Conservation (phyloP, 1,140 invertebrate species). For the Mya arenaria region DNA sequence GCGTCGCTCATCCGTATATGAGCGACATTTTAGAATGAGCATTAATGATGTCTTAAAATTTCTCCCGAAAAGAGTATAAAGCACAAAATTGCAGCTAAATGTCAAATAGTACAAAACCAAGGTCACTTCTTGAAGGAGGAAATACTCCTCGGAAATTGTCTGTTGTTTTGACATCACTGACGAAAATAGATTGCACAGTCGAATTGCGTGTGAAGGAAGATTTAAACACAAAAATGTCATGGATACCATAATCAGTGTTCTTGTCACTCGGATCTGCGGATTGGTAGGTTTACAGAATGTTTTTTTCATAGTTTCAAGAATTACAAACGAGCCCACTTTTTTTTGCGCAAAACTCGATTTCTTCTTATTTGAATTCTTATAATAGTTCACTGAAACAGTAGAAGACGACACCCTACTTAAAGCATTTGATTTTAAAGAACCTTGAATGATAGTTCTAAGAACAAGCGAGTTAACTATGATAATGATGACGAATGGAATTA, state of each 20-base stretch:
- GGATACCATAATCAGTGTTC: slow-evolving; percentile 91
- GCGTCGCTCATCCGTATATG: not conserved
- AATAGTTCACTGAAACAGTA: too few relatives aligned
- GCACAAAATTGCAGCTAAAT: slow-evolving; percentile 44
- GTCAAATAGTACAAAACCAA: slow-evolving; percentile 29
- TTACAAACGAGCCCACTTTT: not conserved
- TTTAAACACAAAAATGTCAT: slow-evolving; percentile 90
- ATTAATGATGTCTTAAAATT: slow-evolving; percentile 36
- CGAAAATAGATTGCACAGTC: slow-evolving; percentile 69
- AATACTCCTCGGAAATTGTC: not conserved
- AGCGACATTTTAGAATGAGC: not conserved
- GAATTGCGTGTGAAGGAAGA: slow-evolving; percentile 83
- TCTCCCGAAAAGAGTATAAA: slow-evolving; percentile 38
- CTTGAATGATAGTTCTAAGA: slow-evolving; percentile 2
- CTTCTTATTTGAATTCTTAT: too few relatives aligned
- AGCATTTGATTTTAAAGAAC: too few relatives aligned
- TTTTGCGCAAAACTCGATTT: too few relatives aligned
- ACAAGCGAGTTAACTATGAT: slow-evolving; percentile 82
- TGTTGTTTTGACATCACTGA: not conserved
- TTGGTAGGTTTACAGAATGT: slow-evolving; percentile 64
- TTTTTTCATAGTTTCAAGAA: not conserved
- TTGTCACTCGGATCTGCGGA: slow-evolving; percentile 87
- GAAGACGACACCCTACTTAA: too few relatives aligned
- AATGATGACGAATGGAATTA: slow-evolving; percentile 83
- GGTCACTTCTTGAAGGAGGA: slow-evolving; percentile 36